Evolutionary conservation across 2,888 invertebrate genomes (phyloP).

Genomic region (Biston stratarius): DNA sequence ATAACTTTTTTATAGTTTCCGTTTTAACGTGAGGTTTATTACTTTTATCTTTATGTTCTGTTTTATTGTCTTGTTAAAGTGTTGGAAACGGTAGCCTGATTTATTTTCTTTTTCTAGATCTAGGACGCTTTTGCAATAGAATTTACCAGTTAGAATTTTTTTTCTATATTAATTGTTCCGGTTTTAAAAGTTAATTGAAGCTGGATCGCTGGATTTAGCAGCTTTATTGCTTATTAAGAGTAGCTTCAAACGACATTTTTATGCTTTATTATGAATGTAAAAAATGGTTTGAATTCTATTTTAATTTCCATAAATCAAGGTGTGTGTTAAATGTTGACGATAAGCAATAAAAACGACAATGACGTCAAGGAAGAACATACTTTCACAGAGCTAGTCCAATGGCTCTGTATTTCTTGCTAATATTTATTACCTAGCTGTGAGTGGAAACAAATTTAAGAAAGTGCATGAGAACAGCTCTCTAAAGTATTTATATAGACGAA

Average conservation of each 20-base stretch:
- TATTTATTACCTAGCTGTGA: slow-evolving; percentile 2
- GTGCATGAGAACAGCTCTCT: background rate
- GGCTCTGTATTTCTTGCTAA: background rate
- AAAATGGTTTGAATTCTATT: slow-evolving; percentile 20
- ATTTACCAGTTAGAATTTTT: background rate
- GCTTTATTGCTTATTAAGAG: slow-evolving; percentile 25
- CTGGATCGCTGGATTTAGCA: slow-evolving; percentile 1
- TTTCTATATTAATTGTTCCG: slow-evolving; percentile 22
- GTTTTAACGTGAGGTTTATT: slow-evolving; percentile 45
- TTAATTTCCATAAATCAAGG: slow-evolving; percentile 22
- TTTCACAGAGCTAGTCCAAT: slow-evolving; percentile 1
- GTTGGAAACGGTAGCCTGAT: slow-evolving; percentile 34
- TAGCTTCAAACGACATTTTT: slow-evolving; percentile 28
- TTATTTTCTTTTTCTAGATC: slow-evolving; percentile 26
- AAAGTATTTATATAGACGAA: background rate
- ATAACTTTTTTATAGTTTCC: slow-evolving; percentile 47
- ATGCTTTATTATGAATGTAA: slow-evolving; percentile 20
- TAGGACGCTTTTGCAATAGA: slow-evolving; percentile 42
- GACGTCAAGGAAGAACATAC: slow-evolving; percentile 31
- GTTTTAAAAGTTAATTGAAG: slow-evolving; percentile 31
- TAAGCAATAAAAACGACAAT: slow-evolving; percentile 28
- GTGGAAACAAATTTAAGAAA: background rate
- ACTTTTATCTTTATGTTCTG: slow-evolving; percentile 51
- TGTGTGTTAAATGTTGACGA: slow-evolving; percentile 21
- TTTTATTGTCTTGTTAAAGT: slow-evolving; percentile 53